A percentile compares a stretch with the other conserved stretches of the same genome.
Evolutionary conservation across 2,888 invertebrate species (phyloP).

Genomic region (Hypselothyrea guttata): DNA sequence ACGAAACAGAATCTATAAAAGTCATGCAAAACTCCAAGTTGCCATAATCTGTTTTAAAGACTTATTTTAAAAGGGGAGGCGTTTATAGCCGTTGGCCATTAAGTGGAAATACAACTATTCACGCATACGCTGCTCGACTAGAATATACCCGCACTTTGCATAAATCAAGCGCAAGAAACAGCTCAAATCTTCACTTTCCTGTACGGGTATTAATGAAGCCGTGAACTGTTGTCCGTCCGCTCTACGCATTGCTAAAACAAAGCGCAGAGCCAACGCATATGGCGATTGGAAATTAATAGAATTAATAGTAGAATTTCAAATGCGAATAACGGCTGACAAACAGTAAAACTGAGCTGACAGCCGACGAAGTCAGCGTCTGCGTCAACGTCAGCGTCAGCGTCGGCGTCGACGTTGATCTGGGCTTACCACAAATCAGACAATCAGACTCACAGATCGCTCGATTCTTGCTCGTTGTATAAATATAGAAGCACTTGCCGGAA

Average conservation of each 20-base stretch:
- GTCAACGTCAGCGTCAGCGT: conserved; percentile 7
- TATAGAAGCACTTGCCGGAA: conserved; percentile 68
- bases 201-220: conserved; percentile 15
- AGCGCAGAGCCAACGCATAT: conserved; percentile 45
- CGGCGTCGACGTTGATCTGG: conserved; percentile 9
- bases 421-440: conserved; percentile 26
- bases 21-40: neutral
- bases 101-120: conserved; percentile 5
- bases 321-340: conserved; percentile 52
- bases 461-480: conserved; percentile 64
- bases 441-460: conserved; percentile 19
- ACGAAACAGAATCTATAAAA: conserved; percentile 28
- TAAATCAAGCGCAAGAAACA: conserved; percentile 16
- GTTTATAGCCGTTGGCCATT: conserved; percentile 38
- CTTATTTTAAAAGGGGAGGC: conserved; percentile 32
- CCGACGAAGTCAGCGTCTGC: conserved; percentile 8
- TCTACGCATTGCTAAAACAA: conserved; percentile 48
- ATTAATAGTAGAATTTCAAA: conserved; percentile 62
- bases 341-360: conserved; percentile 17
- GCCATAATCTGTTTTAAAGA: conserved; percentile 20
- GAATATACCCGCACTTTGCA: conserved; percentile 14
- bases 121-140: conserved; percentile 9
- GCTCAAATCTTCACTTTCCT: conserved; percentile 6
- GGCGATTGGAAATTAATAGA: conserved; percentile 63
- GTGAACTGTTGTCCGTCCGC: conserved; percentile 32